Evolutionary conservation across 2,797 vertebrate genomes (phyloP).

Genomic region (Ciconia nigra): DNA sequence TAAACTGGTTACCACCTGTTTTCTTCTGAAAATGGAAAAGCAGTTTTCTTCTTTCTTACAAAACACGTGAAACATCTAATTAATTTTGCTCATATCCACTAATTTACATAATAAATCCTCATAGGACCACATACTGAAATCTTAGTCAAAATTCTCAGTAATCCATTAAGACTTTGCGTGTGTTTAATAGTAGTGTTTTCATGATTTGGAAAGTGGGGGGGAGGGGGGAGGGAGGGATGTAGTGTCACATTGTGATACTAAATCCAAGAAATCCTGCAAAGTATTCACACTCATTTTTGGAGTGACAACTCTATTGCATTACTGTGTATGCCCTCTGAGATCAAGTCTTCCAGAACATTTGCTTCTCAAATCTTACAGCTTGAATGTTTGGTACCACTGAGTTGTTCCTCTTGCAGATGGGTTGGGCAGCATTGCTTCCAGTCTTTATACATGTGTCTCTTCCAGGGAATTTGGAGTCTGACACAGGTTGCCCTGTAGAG

Average conservation of each 20-base stretch:
- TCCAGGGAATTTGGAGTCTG: not conserved
- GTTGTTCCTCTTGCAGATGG: not conserved
- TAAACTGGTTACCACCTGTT: not conserved
- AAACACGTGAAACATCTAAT: not conserved
- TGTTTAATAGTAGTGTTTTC: not conserved
- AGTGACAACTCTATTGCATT: not conserved
- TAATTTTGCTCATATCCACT: not conserved
- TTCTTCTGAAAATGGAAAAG: not conserved
- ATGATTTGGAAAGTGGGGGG: not conserved
- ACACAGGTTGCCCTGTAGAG: not conserved
- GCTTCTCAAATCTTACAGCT: not conserved
- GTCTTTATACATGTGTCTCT: not conserved
- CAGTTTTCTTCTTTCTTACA: not conserved
- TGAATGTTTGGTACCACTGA: not conserved
- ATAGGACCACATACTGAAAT: not conserved
- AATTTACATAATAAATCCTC: slow-evolving; percentile 18
- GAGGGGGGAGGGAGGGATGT: rapidly evolving
- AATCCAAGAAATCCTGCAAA: not conserved
- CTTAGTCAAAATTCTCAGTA: not conserved
- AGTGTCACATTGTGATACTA: not conserved
- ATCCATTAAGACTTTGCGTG: not conserved
- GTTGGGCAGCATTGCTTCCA: not conserved
- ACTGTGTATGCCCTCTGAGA: not conserved
- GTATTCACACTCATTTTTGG: not conserved
- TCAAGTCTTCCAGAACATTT: not conserved